Evolutionary conservation across 2,113 vertebrate species (phyloP).

Genomic region (Nothoprocta perdicaria): DNA sequence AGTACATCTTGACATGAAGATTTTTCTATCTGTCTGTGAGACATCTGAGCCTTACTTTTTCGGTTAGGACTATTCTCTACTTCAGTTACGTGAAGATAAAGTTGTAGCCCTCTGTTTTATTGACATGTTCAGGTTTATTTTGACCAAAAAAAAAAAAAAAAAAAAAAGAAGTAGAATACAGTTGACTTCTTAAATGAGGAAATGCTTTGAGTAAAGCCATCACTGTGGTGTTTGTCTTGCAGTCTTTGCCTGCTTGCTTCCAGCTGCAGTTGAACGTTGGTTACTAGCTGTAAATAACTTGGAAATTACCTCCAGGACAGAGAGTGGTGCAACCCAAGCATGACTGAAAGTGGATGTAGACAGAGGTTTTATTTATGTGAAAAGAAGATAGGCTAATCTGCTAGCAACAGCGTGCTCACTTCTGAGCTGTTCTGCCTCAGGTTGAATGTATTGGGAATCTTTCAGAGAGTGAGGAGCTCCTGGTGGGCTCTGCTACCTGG

Average conservation of each 20-base stretch:
- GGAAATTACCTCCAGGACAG: background rate
- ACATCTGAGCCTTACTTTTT: background rate
- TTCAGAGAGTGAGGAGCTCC: background rate
- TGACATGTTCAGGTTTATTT: background rate
- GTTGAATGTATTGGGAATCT: accelerated
- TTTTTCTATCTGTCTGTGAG: background rate
- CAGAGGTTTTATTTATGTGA: background rate
- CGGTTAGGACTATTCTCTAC: background rate
- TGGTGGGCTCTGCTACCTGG: background rate
- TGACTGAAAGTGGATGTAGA: background rate
- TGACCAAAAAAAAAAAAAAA: background rate
- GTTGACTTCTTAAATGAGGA: background rate
- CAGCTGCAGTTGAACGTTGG: background rate
- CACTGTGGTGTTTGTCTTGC: background rate
- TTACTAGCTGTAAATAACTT: background rate
- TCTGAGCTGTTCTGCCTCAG: background rate
- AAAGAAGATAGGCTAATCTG: background rate
- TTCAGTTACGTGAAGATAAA: background rate
- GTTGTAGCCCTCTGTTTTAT: background rate
- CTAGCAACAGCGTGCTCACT: accelerated
- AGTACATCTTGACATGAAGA: background rate
- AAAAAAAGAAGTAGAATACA: background rate
- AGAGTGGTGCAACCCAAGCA: background rate
- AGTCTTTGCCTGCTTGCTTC: background rate
- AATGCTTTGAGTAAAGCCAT: background rate